Percentiles rank a stretch among this genome's conserved stretches.
Evolutionary conservation across 1,140 invertebrate genomes (phyloP).

Genomic region (Zophobas atratus): DNA sequence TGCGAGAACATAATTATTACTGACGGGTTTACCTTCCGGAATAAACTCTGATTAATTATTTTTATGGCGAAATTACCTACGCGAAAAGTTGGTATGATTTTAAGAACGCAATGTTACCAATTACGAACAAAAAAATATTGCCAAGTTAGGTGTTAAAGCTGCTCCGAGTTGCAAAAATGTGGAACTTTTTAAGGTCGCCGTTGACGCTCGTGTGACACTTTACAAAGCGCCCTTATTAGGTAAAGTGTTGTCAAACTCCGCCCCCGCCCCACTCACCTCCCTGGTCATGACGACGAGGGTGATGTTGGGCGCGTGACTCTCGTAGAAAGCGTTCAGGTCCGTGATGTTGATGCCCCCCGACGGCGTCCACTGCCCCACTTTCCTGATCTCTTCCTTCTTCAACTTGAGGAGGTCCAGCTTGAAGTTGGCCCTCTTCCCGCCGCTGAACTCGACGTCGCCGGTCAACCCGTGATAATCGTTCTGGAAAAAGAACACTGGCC

Average conservation of each 20-base stretch:
- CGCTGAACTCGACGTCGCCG: constrained; percentile 89
- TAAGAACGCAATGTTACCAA: no score
- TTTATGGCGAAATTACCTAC: background rate
- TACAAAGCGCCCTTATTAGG: no score
- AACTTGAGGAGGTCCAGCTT: constrained; percentile 90
- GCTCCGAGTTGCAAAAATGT: constrained; percentile 10
- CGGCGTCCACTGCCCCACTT: constrained; percentile 89
- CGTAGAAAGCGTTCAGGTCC: constrained; percentile 88
- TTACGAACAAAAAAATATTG: no score
- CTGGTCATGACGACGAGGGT: constrained; percentile 92
- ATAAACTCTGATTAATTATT: constrained; percentile 47
- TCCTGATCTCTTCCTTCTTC: constrained; percentile 80
- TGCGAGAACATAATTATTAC: constrained; percentile 49
- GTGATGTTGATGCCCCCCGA: constrained; percentile 84
- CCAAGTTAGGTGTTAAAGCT: no score
- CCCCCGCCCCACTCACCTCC: constrained; percentile 74
- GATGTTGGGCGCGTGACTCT: constrained; percentile 87
- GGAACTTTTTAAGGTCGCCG: no score
- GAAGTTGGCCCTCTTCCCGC: constrained; percentile 87
- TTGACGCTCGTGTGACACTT: no score
- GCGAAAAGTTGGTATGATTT: no score
- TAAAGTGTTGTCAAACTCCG: no score
- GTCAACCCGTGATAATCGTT: constrained; percentile 87
- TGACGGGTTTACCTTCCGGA: constrained; percentile 45
- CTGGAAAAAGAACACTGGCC: constrained; percentile 69